phyloP scores from a whole-genome alignment of 2,797 vertebrate species.

The Tokudaia muenninki region DNA sequence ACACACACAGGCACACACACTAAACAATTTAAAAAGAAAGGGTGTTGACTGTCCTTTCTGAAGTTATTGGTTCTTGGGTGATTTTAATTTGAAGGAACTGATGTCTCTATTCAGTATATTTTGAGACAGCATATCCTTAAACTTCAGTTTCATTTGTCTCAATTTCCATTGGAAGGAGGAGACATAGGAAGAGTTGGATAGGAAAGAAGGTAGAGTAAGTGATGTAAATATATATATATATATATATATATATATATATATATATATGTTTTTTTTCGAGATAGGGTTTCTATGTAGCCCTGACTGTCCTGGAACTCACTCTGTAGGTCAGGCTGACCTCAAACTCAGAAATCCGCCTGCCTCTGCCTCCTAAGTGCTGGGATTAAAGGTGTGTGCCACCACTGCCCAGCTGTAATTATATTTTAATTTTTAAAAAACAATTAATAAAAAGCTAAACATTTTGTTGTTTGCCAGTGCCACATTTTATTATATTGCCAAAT shows the following conservation, averaged over 20 bases:
- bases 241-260: too few species aligned
- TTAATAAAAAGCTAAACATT: background rate
- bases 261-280: too few species aligned
- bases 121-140: background rate
- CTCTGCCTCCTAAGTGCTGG: too few species aligned
- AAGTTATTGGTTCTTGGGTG: background rate
- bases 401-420: background rate
- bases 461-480: background rate
- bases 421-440: background rate
- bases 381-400: too few species aligned
- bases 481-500: slow-evolving; percentile 43
- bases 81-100: background rate
- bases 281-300: too few species aligned
- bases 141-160: background rate
- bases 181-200: background rate
- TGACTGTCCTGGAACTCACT: too few species aligned
- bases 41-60: background rate
- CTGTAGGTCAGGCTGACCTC: too few species aligned
- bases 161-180: background rate
- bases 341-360: too few species aligned
- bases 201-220: background rate
- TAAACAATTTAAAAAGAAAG: background rate
- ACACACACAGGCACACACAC: background rate
- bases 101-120: background rate
- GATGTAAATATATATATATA: background rate